phyloP scores from a whole-genome alignment of 2,888 invertebrate species.

The Clitarchus hookeri region DNA sequence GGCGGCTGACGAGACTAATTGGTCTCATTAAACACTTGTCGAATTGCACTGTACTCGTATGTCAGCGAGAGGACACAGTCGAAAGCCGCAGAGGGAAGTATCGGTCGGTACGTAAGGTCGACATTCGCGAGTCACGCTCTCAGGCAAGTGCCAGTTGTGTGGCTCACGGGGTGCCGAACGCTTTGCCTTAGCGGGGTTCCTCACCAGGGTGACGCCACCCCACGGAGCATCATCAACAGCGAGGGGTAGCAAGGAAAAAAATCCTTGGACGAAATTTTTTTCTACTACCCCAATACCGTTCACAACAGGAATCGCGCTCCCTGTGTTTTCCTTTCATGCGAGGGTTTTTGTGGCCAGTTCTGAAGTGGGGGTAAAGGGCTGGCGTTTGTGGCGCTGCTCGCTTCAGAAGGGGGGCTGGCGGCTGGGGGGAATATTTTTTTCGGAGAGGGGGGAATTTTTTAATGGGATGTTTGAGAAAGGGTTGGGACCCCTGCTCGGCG shows the following conservation, averaged over 20 bases:
- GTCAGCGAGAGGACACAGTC: too few species aligned
- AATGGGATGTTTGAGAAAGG: neutral
- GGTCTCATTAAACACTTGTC: too few species aligned
- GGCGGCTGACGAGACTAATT: too few species aligned
- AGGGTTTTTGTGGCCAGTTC: slow-evolving; percentile 14
- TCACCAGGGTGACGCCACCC: neutral
- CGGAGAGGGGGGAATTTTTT: neutral
- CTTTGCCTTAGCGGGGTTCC: neutral
- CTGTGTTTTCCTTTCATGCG: slow-evolving; percentile 14
- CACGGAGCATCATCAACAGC: slow-evolving; percentile 9
- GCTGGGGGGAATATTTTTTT: neutral
- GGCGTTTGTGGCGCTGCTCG: neutral
- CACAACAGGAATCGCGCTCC: neutral
- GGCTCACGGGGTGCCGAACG: neutral
- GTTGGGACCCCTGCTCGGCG: neutral
- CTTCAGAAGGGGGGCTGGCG: neutral
- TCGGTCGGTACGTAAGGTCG: too few species aligned
- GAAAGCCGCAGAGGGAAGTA: too few species aligned
- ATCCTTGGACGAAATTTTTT: neutral
- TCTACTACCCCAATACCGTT: neutral
- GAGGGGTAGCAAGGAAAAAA: neutral
- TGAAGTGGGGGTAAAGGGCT: slow-evolving; percentile 6
- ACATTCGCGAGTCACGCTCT: too few species aligned
- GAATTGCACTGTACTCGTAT: too few species aligned
- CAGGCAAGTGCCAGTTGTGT: neutral